These are phyloP conservation scores for Portunus trituberculatus DNA, from an alignment of 1,140 invertebrate genomes.

Conservation along the genomic window DNA sequence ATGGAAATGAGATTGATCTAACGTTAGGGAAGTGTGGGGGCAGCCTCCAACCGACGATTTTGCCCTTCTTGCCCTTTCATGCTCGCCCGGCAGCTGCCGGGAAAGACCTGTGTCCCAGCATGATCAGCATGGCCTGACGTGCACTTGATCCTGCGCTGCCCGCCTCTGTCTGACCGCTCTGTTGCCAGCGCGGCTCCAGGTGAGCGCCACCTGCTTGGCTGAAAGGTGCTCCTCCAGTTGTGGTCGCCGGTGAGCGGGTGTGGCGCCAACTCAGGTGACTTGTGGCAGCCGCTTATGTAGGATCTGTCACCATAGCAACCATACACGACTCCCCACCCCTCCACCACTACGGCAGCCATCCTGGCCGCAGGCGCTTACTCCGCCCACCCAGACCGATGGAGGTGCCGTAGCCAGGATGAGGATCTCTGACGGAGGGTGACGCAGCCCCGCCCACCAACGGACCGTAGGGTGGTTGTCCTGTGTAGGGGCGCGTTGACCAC, in stretches of 20 bases:
- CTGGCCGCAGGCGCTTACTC: constrained; percentile 3
- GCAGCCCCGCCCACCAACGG: constrained; percentile 11
- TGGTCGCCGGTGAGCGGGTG: too few relatives aligned
- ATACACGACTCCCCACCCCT: not conserved
- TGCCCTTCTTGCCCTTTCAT: not conserved
- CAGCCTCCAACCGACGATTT: not conserved
- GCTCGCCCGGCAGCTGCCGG: not conserved
- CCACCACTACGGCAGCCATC: not conserved
- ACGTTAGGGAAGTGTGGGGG: not conserved
- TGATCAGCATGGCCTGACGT: constrained; percentile 7
- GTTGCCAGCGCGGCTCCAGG: too few relatives aligned
- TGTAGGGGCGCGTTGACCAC: not conserved
- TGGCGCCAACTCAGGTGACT: not conserved
- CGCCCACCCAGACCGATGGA: constrained; percentile 39
- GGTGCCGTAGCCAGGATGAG: constrained; percentile 33
- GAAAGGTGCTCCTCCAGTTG: not conserved
- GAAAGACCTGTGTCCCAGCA: not conserved
- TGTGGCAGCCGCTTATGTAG: not conserved
- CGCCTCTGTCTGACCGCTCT: not conserved
- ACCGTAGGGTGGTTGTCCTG: not conserved
- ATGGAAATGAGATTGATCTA: not conserved
- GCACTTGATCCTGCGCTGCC: not conserved
- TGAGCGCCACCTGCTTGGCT: not conserved
- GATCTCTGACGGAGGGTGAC: constrained; percentile 28
- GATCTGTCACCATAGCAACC: constrained; percentile 23